These are phyloP conservation scores for Stomatorhinus ivindoensis DNA, from an alignment of 2,113 vertebrate species.

Conservation along the genomic window DNA sequence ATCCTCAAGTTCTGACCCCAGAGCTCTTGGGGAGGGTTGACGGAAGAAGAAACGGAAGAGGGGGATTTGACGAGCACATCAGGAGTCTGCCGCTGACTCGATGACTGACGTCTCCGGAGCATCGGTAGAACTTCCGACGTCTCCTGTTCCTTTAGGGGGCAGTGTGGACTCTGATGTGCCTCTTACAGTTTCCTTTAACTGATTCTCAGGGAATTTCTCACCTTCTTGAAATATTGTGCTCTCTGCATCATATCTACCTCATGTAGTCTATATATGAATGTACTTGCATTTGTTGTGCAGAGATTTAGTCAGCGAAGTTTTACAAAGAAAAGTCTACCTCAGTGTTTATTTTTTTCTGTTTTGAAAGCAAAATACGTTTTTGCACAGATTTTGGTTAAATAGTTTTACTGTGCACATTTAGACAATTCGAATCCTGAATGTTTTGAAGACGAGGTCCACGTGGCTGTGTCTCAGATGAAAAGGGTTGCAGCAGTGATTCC, in stretches of 20 bases:
- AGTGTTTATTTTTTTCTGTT: conserved; percentile 47
- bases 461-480: conserved; percentile 30
- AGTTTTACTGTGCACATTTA: conserved; percentile 43
- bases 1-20: conserved; percentile 81
- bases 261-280: conserved; percentile 96
- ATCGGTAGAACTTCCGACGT: background rate
- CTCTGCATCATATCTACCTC: conserved; percentile 95
- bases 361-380: conserved; percentile 35
- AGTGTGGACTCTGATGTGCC: conserved; percentile 34
- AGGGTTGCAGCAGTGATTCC: conserved; percentile 34
- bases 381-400: conserved; percentile 41
- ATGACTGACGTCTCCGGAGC: background rate
- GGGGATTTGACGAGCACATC: conserved; percentile 30
- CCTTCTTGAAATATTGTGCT: conserved; percentile 69
- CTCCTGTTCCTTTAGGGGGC: background rate
- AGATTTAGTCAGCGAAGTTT: conserved; percentile 89
- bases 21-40: conserved; percentile 2
- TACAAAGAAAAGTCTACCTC: conserved; percentile 69
- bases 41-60: conserved; percentile 2
- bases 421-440: conserved; percentile 40
- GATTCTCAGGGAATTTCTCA: conserved; percentile 93
- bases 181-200: conserved; percentile 33
- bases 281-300: conserved; percentile 80
- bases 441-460: conserved; percentile 20
- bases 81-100: conserved; percentile 20